Evolutionary conservation across 1,140 invertebrate species (phyloP).

Genomic region (Chironomus striatipennis): DNA sequence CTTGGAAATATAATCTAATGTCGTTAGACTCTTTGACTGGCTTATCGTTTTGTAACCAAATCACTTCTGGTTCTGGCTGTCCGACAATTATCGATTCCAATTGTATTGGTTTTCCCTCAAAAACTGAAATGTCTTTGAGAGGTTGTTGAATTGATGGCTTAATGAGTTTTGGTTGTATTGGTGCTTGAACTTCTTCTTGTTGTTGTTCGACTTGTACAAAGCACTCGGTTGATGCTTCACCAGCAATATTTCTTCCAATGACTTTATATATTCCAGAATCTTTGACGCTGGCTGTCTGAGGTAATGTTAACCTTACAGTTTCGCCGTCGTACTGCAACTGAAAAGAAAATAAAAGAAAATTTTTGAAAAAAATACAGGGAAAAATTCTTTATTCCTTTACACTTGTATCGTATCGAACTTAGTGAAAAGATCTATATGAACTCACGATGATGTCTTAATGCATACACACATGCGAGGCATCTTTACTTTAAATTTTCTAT

Average conservation of each 20-base stretch:
- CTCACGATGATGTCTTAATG: conserved; percentile 22
- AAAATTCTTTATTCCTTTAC: not conserved
- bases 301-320: conserved; percentile 53
- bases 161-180: conserved; percentile 45
- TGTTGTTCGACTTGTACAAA: conserved; percentile 61
- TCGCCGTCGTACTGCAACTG: conserved; percentile 51
- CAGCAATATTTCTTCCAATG: conserved; percentile 53
- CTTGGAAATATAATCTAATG: conserved; percentile 68
- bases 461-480: not conserved
- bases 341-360: conserved; percentile 30
- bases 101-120: conserved; percentile 59
- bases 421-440: not conserved
- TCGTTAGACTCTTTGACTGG: conserved; percentile 80
- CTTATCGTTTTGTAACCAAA: conserved; percentile 76
- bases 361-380: not conserved
- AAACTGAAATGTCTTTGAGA: conserved; percentile 57
- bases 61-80: conserved; percentile 78
- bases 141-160: conserved; percentile 63
- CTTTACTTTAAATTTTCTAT: not conserved
- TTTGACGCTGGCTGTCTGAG: conserved; percentile 57
- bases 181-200: conserved; percentile 48
- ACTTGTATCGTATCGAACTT: not conserved
- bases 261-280: conserved; percentile 60
- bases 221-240: conserved; percentile 52
- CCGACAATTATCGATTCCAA: conserved; percentile 76